A percentile compares a stretch with the other conserved stretches of the same genome.
phyloP scores from a whole-genome alignment of 2,113 vertebrate species.

The Poecilia latipinna region DNA sequence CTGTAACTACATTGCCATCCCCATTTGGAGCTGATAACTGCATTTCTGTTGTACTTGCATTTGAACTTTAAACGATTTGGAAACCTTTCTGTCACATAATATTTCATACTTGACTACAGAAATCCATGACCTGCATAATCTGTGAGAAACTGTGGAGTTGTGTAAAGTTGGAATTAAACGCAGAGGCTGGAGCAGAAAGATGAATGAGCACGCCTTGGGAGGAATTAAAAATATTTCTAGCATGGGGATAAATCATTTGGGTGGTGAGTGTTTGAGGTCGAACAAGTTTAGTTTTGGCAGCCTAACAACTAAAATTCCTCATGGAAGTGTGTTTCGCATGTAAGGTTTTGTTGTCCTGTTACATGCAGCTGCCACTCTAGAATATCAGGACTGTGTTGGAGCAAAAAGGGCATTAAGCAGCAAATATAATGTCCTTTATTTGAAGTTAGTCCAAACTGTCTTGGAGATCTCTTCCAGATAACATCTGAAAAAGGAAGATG shows the following conservation, averaged over 20 bases:
- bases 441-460: slow-evolving; percentile 40
- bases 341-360: slow-evolving; percentile 61
- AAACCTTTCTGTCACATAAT: not conserved
- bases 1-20: not conserved
- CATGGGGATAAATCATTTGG: slow-evolving; percentile 18
- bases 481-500: slow-evolving; percentile 28
- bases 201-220: slow-evolving; percentile 32
- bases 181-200: slow-evolving; percentile 1
- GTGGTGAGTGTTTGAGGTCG: not conserved
- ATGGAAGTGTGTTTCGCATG: slow-evolving; percentile 60
- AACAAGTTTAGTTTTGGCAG: slow-evolving; percentile 2
- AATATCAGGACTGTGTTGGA: slow-evolving; percentile 33
- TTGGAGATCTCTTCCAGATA: slow-evolving; percentile 41
- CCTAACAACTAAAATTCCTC: slow-evolving; percentile 66
- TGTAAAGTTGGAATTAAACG: slow-evolving; percentile 30
- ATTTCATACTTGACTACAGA: slow-evolving; percentile 17
- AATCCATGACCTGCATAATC: not conserved
- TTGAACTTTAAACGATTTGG: slow-evolving; percentile 6
- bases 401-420: slow-evolving; percentile 19
- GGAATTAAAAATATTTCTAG: slow-evolving; percentile 20
- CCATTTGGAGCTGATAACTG: slow-evolving; percentile 20
- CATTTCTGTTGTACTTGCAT: slow-evolving; percentile 1
- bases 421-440: slow-evolving; percentile 28
- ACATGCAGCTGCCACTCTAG: slow-evolving; percentile 47
- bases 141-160: slow-evolving; percentile 20